Conservation (phyloP, 64 coral and sea anemone species). For the Stylophora pistillata region DNA sequence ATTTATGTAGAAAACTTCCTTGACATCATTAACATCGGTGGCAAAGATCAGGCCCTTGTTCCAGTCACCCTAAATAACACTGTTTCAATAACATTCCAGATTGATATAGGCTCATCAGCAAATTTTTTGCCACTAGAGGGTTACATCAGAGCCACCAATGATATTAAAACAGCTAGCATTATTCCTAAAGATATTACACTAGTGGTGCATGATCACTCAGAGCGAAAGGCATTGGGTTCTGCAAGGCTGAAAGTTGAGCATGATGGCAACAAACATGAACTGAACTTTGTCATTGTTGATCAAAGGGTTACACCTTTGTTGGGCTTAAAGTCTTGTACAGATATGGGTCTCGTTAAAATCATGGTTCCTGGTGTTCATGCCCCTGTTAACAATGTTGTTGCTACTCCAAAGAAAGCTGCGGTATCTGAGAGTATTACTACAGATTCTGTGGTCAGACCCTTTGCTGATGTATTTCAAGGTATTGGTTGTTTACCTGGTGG, state of each 20-base stretch:
- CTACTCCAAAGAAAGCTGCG: too few relatives aligned
- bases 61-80: too few relatives aligned
- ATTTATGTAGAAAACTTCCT: constrained; percentile 31
- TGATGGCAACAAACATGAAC: constrained; percentile 56
- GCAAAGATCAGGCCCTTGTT: too few relatives aligned
- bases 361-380: too few relatives aligned
- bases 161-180: constrained; percentile 19
- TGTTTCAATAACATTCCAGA: too few relatives aligned
- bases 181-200: too few relatives aligned
- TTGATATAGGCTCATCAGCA: too few relatives aligned
- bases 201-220: constrained; percentile 55
- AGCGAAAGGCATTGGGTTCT: constrained; percentile 59
- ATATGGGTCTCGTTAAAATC: constrained; percentile 42
- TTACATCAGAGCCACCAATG: constrained; percentile 45
- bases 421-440: constrained; percentile 30
- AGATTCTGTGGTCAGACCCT: constrained; percentile 50
- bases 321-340: constrained; percentile 50
- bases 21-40: constrained; percentile 37
- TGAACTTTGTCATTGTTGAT: constrained; percentile 47
- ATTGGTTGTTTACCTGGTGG: too few relatives aligned
- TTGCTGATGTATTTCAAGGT: too few relatives aligned
- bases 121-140: constrained; percentile 57
- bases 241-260: constrained; percentile 36
- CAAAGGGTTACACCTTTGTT: constrained; percentile 52
- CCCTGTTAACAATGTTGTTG: constrained; percentile 51